A percentile compares a stretch with the other conserved stretches of the same genome.
Conservation (phyloP, 1,140 invertebrate species). For the Augochlora pura region DNA sequence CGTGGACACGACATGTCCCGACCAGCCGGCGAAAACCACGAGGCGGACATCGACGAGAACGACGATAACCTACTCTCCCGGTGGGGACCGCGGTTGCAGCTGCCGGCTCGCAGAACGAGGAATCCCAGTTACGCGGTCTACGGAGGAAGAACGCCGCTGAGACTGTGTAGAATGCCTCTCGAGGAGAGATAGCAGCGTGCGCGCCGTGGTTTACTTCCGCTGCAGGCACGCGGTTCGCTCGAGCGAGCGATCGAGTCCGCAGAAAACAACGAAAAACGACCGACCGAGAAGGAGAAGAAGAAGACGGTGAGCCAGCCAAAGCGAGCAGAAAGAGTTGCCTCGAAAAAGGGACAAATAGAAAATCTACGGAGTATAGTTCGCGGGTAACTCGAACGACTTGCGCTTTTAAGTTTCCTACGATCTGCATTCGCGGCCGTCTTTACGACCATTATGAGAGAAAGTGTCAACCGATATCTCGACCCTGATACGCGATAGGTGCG, state of each 20-base stretch:
- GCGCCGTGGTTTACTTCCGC: conserved; percentile 53
- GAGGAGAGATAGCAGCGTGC: conserved; percentile 37
- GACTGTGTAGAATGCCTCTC: conserved; percentile 29
- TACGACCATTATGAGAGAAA: no score
- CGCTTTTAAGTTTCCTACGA: no score
- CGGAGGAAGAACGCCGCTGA: conserved; percentile 27
- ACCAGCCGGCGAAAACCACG: conserved; percentile 51
- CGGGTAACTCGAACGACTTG: no score
- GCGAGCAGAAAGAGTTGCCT: neutral
- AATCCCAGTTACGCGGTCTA: conserved; percentile 54
- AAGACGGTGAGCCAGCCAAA: neutral
- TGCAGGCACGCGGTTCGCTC: conserved; percentile 21
- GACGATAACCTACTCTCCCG: conserved; percentile 56
- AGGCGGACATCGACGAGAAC: neutral
- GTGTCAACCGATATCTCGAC: no score
- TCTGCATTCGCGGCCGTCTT: no score
- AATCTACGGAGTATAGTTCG: no score
- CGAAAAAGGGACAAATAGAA: no score
- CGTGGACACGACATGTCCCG: neutral
- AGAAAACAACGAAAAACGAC: neutral
- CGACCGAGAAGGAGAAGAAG: neutral
- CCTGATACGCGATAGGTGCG: no score
- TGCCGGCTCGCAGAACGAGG: conserved; percentile 44
- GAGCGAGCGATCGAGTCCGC: neutral
- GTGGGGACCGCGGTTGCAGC: conserved; percentile 46